A percentile compares a stretch with the other conserved stretches of the same genome.
phyloP scores from a whole-genome alignment of 2,888 invertebrate species.

The Brenthis daphne region DNA sequence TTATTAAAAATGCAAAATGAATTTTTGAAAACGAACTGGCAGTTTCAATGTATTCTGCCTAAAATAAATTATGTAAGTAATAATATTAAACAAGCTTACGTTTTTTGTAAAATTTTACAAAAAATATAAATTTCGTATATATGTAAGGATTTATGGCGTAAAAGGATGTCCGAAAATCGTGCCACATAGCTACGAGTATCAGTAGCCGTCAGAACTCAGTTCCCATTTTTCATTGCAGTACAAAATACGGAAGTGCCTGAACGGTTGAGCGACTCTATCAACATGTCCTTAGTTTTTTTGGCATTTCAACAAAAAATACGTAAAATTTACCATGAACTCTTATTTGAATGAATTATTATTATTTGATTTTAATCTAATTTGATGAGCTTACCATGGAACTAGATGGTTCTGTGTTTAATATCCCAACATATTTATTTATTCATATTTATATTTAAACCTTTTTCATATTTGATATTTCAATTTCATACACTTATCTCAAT shows the following conservation, averaged over 20 bases:
- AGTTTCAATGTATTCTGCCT: too few relatives aligned
- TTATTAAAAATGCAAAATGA: too few relatives aligned
- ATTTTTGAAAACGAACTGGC: too few relatives aligned
- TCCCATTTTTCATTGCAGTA: constrained; percentile 15
- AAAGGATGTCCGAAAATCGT: constrained; percentile 19
- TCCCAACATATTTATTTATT: too few relatives aligned
- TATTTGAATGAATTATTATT: background rate
- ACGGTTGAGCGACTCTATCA: constrained; percentile 7
- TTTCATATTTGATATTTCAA: background rate
- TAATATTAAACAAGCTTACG: background rate
- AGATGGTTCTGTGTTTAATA: too few relatives aligned
- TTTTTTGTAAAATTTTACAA: background rate
- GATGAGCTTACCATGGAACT: too few relatives aligned
- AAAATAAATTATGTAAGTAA: too few relatives aligned
- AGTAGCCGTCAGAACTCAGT: constrained; percentile 1
- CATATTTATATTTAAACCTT: background rate
- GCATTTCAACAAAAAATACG: background rate
- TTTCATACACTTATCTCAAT: background rate
- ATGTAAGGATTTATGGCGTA: background rate
- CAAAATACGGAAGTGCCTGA: constrained; percentile 8
- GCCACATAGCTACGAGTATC: constrained; percentile 6
- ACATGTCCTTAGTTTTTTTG: background rate
- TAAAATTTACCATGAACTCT: background rate
- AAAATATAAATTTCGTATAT: background rate
- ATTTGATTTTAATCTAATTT: background rate